Base-by-base conservation (phyloP, 1,140 invertebrate genomes). In the Pseudomyrmex sp. region DNA sequence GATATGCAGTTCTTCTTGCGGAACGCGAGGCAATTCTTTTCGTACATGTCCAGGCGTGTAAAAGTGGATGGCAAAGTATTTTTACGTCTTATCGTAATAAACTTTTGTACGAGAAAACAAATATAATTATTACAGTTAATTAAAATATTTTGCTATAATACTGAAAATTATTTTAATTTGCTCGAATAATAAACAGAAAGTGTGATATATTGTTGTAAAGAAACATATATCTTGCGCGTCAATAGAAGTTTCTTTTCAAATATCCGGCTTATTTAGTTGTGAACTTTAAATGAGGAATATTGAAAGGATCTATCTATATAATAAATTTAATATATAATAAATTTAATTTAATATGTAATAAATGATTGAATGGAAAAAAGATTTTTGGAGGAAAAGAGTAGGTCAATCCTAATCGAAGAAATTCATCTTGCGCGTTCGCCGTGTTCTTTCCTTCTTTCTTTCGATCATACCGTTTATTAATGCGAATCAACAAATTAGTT, bases 381-480 rank as follows among this genome's bases (percentile, higher is more conserved):
- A 1, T 2, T 13, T 35, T 35, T 1, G 35, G 7, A 1, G 48
- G 44, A 62, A 54, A 82, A 82, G 59, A 82, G 59, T 82, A 74
- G 58, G 50, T 69, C 68, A 70, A 82, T 75, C 26, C 23, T 58
- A 86, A 74, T 68, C 61, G 74, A 69, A 69, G 56, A 56, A 86
- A 88, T 86, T 84, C 82, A 69, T 84, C 85, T 74, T 23, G 46
- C 82, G 52, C 83, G 23, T 26, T 26, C 26, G 26, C 3, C 26
- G 46, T 56, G 44, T 23, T 59, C 56, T 50, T 50, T 7, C 7
- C 4, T 54, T 66, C 18, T 15, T 23, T 26, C 18, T 54, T 63
- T 62, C 84, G 59, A 68, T 75, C 69, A 63, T 46, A 44, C 35
- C 48, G 44, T 52, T 62, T 63, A 83, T 66, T 65, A 54, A 80